Base-by-base conservation (phyloP, 2,113 vertebrate genomes). In the Calypte anna region DNA sequence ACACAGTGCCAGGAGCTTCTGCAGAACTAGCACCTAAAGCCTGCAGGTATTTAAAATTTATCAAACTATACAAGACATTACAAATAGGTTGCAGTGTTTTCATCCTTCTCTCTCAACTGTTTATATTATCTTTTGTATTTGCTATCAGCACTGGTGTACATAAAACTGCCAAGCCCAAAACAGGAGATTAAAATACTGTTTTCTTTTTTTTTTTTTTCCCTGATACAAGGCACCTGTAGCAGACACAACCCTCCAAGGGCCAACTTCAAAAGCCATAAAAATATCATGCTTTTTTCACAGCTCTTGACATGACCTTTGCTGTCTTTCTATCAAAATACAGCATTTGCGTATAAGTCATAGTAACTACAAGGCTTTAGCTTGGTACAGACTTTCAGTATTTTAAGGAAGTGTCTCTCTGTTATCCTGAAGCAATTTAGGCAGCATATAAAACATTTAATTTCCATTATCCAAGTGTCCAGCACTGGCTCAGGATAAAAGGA, bases 41-140 rank as follows among this genome's bases (percentile, higher is more conserved):
- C 51, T 82, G 83, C 61, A 62, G 22, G 24, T 28, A 81, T 69
- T 93, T 86, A 46, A 81, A 57, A 90, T 75, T 83, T 64, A 70
- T 40, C 33, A 63, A 88, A 90, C 51, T 74, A 63, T 7, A 62
- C 7, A 82, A 66, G 54, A 70, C 38, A 50, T 6, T 67, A 25
- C 20, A 92, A 86, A 90, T 75, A 43, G 51, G 14, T 75, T 76
- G 91, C 46, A 70, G 64, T 63, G 43, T 67, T 88, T 94, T 90
- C 48, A 73, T n/a, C 17, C 8, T 73, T 80, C 51, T 90, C 82
- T 91, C 68, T 80, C 43, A 90, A 46, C 27, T 86, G 48, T 68
- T 96, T 44, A 66, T 92, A 86, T 81, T 88, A 57, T 23, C 9
- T 86, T 90, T 81, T 78, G 74, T 18, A 55, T 59, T 53, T 88